Percentiles rank a stretch among this genome's conserved stretches.
These are phyloP conservation scores for Seira ritae DNA, from an alignment of 2,888 invertebrate genomes.

Conservation along the genomic window DNA sequence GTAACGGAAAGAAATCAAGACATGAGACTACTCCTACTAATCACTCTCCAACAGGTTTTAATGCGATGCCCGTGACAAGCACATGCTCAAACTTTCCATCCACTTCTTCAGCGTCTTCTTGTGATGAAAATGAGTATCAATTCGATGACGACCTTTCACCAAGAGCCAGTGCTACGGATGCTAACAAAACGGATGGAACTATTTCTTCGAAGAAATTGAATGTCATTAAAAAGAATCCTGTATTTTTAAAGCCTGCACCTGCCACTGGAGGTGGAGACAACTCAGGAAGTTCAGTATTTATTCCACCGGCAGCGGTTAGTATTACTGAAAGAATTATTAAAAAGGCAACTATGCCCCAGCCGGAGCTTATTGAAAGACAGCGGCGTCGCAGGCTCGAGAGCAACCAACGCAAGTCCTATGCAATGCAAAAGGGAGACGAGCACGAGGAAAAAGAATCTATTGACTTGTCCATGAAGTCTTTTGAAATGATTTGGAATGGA, in stretches of 20 bases:
- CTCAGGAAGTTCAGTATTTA: slow-evolving; percentile 43
- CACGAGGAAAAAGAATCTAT: slow-evolving; percentile 61
- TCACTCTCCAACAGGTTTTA: slow-evolving; percentile 29
- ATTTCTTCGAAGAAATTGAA: slow-evolving; percentile 20
- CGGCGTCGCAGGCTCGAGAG: slow-evolving; percentile 54
- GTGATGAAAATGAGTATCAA: background rate
- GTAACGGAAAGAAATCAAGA: slow-evolving; percentile 36
- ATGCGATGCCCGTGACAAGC: slow-evolving; percentile 36
- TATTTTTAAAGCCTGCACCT: slow-evolving; percentile 34
- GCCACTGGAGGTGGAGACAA: slow-evolving; percentile 26
- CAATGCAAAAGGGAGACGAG: slow-evolving; percentile 60
- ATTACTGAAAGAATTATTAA: slow-evolving; percentile 66
- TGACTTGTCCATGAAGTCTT: slow-evolving; percentile 66
- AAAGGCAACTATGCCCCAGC: slow-evolving; percentile 55
- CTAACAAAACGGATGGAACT: background rate
- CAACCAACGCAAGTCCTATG: slow-evolving; percentile 58
- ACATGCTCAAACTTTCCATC: slow-evolving; percentile 44
- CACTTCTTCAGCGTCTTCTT: slow-evolving; percentile 28
- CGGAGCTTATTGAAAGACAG: slow-evolving; percentile 62
- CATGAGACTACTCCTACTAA: background rate
- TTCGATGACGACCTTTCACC: background rate
- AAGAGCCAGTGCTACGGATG: background rate
- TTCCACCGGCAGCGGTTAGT: slow-evolving; percentile 59
- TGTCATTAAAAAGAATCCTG: slow-evolving; percentile 26
- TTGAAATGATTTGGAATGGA: slow-evolving; percentile 66